Conservation (phyloP, 1,140 invertebrate species). For the Venustaconcha ellipsiformis region DNA sequence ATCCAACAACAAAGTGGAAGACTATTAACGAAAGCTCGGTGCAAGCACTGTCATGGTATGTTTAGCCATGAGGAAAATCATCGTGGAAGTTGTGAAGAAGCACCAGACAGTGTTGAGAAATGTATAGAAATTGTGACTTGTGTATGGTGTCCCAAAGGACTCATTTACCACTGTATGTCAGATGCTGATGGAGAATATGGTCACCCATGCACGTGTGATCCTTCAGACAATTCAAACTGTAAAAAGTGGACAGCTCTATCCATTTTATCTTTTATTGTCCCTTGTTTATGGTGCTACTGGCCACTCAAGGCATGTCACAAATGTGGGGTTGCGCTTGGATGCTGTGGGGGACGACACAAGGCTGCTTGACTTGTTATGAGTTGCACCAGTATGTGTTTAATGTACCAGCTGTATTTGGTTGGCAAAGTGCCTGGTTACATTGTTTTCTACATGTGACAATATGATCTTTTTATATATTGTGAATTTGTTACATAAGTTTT, state of each 20-base stretch:
- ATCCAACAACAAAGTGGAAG: constrained; percentile 26
- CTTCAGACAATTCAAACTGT: constrained; percentile 59
- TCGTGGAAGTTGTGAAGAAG: constrained; percentile 87
- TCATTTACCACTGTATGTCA: constrained; percentile 93
- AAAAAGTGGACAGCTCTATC: constrained; percentile 84
- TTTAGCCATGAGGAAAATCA: constrained; percentile 82
- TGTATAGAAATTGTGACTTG: constrained; percentile 87
- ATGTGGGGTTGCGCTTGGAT: constrained; percentile 81
- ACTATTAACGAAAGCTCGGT: constrained; percentile 52
- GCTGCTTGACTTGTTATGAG: constrained; percentile 62
- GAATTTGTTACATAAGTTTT: too few species aligned
- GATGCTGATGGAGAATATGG: constrained; percentile 77
- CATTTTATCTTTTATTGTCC: constrained; percentile 87
- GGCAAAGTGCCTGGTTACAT: too few species aligned
- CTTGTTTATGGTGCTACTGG: constrained; percentile 93
- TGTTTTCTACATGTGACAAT: too few species aligned
- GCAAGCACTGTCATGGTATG: constrained; percentile 70
- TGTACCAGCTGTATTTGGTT: too few species aligned
- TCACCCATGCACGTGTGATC: constrained; percentile 70
- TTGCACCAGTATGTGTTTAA: too few species aligned
- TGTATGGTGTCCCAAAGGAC: constrained; percentile 82
- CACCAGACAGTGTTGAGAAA: constrained; percentile 84
- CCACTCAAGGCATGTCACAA: constrained; percentile 86
- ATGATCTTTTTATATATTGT: too few species aligned
- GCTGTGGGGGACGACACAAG: constrained; percentile 87